Base-by-base conservation (phyloP, 2,888 invertebrate genomes). In the Cantharis lateralis region DNA sequence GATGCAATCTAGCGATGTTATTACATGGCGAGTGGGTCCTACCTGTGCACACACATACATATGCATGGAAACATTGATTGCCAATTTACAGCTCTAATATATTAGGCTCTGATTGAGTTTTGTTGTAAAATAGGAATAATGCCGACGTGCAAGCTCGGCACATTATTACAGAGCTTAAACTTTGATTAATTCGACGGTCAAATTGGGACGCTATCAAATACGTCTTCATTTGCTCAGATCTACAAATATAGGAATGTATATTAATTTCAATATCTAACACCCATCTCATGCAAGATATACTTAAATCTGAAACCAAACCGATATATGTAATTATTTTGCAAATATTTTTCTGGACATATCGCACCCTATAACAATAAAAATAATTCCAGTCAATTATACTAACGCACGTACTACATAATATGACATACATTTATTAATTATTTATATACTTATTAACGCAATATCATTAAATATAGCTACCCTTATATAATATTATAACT, bases 41-140 rank as follows among this genome's bases (percentile, higher is more conserved):
- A 79, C 81, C 78, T 77, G 75, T 80, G 76, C 79, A 80, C 78
- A 81, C 77, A 80, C 87, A 88, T 88, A 87, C 88, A 88, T 88
- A 88, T 88, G 88, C 88, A 88, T 88, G 87, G 87, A 87, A 88
- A 88, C 88, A 88, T 88, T 88, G 89, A 89, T 89, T 89, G 89
- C 88, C 88, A 88, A 89, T 89, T 89, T 88, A 88, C 88, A 88
- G 87, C 88, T 88, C 87, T 88, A 89, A 89, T 88, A 88, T 88
- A 89, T 89, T 88, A 88, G 87, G 86, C 87, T 86, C 87, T 89
- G 88, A 89, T 89, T 88, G 89, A 89, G 88, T 88, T 88, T 88
- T 87, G 87, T 87, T 87, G 88, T 88, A 88, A 88, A 89, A 89
- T 87, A 88, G 88, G 87, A 88, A 88, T 88, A 88, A 88, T 88